These are phyloP conservation scores for Cryptomyrus ogoouensis DNA, from an alignment of 2,113 vertebrate genomes.

Conservation along the genomic window DNA sequence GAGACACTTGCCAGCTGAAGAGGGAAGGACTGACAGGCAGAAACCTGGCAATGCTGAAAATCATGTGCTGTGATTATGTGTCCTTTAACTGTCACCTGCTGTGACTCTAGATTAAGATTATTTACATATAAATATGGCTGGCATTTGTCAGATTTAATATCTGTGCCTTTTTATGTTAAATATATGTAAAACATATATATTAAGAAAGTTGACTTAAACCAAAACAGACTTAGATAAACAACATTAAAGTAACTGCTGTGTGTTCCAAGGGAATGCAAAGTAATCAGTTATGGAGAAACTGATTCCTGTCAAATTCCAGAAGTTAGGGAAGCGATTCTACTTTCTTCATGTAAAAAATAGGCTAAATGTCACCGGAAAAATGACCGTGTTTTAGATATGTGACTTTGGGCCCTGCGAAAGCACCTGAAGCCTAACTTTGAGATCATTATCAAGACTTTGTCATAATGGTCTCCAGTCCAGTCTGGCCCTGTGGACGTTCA, in stretches of 20 bases:
- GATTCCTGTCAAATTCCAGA: background rate
- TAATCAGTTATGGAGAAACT: background rate
- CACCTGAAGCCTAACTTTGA: background rate
- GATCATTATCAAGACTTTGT: background rate
- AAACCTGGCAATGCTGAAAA: background rate
- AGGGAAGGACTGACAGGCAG: background rate
- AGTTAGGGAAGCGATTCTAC: background rate
- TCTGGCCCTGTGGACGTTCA: background rate
- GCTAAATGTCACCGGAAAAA: background rate
- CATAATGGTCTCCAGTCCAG: background rate
- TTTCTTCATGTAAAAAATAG: background rate
- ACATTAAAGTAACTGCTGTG: background rate
- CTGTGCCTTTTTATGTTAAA: background rate
- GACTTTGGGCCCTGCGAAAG: too few relatives aligned
- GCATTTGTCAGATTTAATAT: background rate
- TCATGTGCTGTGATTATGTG: background rate
- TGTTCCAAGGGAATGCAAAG: background rate
- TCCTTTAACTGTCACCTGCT: background rate
- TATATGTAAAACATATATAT: background rate
- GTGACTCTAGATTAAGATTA: background rate
- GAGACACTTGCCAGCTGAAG: background rate
- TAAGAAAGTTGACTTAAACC: background rate
- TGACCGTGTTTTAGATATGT: too few relatives aligned
- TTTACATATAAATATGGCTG: background rate
- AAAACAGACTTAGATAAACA: background rate